Evolutionary conservation across 92 coral and sea anemone genomes (phyloP).

Genomic region (Palythoa grandiflora): DNA sequence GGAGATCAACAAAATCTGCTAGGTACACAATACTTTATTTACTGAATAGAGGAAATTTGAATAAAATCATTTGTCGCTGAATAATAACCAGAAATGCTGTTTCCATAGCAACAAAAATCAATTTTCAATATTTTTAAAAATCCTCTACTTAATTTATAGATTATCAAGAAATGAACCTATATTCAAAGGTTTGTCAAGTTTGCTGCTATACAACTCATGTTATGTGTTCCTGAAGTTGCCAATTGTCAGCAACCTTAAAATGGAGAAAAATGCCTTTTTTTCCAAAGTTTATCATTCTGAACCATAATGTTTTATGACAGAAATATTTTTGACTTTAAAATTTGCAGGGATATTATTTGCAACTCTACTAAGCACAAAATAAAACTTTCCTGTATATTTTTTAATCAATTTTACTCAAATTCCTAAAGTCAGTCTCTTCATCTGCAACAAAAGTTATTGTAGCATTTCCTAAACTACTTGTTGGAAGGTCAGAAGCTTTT

Average conservation of each 20-base stretch:
- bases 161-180: background rate
- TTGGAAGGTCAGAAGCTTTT: background rate
- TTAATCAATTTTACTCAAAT: too few species aligned
- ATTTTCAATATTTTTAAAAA: background rate
- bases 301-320: background rate
- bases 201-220: background rate
- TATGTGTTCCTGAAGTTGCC: conserved; percentile 6
- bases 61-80: background rate
- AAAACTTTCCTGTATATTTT: too few species aligned
- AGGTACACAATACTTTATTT: background rate
- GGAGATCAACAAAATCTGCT: background rate
- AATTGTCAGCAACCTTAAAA: background rate
- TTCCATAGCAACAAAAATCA: conserved; percentile 19
- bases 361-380: too few species aligned
- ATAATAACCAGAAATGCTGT: background rate
- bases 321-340: too few species aligned
- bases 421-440: background rate
- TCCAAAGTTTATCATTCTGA: too few species aligned
- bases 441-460: background rate
- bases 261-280: too few species aligned
- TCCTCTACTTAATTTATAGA: background rate
- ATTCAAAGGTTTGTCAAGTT: background rate
- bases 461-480: background rate
- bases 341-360: too few species aligned
- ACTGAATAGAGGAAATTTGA: conserved; percentile 14